phyloP scores from a whole-genome alignment of 2,797 vertebrate species.

The Heteromormyrus szaboi region DNA sequence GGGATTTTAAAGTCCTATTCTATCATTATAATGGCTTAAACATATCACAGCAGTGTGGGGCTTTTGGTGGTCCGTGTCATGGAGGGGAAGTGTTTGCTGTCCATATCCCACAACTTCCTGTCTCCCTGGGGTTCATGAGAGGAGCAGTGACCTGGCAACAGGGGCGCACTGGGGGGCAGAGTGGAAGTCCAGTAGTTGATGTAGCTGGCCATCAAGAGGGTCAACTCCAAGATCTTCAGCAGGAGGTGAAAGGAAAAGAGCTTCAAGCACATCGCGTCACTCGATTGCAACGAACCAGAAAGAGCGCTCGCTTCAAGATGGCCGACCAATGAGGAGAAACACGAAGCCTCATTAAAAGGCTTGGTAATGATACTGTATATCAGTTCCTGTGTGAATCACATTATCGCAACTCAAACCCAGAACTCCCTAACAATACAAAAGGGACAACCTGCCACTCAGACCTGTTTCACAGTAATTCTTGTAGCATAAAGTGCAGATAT shows the following conservation, averaged over 20 bases:
- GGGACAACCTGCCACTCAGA: neutral
- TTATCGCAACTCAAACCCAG: neutral
- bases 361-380: neutral
- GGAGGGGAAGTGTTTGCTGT: constrained; percentile 68
- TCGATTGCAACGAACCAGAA: constrained; percentile 27
- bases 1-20: neutral
- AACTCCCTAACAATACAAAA: neutral
- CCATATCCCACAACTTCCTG: constrained; percentile 64
- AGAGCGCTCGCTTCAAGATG: neutral
- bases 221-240: constrained; percentile 80
- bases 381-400: neutral
- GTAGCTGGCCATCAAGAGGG: constrained; percentile 86
- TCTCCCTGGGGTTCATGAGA: constrained; percentile 34
- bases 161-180: constrained; percentile 41
- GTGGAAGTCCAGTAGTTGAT: constrained; percentile 74
- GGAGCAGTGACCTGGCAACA: constrained; percentile 41
- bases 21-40: neutral
- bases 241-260: constrained; percentile 1
- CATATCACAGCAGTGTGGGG: constrained; percentile 75
- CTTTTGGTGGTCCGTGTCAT: constrained; percentile 73
- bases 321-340: neutral
- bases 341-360: neutral
- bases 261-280: constrained; percentile 36
- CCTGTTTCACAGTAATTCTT: neutral
- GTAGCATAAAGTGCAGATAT: neutral